A percentile compares a stretch with the other conserved stretches of the same genome.
Conservation (phyloP, 2,113 vertebrate genomes). For the Cryptomyrus ogoouensis region DNA sequence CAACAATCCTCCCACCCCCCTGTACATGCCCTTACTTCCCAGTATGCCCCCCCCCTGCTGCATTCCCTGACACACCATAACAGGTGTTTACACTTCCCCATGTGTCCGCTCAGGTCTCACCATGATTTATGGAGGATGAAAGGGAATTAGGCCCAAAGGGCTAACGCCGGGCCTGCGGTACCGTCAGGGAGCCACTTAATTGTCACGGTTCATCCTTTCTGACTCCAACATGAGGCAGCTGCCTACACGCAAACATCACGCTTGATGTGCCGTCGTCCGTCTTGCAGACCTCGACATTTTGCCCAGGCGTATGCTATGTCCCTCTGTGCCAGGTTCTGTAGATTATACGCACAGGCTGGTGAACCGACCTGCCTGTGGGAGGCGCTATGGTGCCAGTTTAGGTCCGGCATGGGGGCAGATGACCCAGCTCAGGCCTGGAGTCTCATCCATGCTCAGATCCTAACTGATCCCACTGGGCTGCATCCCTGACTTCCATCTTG, state of each 20-base stretch:
- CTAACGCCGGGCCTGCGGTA: slow-evolving; percentile 41
- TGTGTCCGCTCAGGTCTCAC: slow-evolving; percentile 45
- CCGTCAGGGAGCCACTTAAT: slow-evolving; percentile 20
- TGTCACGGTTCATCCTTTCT: background rate
- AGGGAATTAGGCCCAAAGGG: slow-evolving; percentile 48
- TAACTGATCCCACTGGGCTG: background rate
- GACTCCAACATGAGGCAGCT: background rate
- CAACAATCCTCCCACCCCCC: slow-evolving; percentile 28
- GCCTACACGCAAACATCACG: background rate
- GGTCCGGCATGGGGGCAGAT: background rate
- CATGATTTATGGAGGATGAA: slow-evolving; percentile 49
- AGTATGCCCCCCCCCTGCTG: slow-evolving; percentile 21
- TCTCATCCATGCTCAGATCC: background rate
- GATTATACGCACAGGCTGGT: background rate
- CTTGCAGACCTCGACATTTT: background rate
- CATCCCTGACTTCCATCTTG: background rate
- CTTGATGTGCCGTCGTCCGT: background rate
- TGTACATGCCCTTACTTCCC: slow-evolving; percentile 25
- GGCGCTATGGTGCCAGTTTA: background rate
- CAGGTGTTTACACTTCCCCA: slow-evolving; percentile 53
- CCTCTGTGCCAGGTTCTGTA: background rate
- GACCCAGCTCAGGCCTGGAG: background rate
- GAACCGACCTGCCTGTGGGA: background rate
- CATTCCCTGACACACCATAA: slow-evolving; percentile 43
- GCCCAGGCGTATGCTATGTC: background rate